Percentiles rank a stretch among this genome's conserved stretches.
These are phyloP conservation scores for Oligia latruncula DNA, from an alignment of 2,888 invertebrate species.

Conservation along the genomic window DNA sequence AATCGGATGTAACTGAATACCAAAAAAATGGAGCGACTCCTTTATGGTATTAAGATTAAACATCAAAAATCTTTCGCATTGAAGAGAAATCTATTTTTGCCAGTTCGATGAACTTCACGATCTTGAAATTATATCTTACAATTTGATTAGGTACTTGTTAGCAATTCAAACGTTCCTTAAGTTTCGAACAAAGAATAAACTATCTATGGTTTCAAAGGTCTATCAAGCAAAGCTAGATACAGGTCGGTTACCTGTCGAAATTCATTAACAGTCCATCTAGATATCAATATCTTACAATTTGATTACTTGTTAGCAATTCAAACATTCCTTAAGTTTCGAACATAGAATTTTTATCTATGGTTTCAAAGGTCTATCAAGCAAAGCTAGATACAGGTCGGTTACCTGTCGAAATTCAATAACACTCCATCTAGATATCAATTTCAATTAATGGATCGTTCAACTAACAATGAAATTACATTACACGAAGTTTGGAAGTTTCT, in stretches of 20 bases:
- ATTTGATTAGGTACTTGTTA: neutral
- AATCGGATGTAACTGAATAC: no score
- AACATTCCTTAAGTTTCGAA: neutral
- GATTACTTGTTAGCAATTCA: no score
- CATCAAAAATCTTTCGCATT: neutral
- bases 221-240: neutral
- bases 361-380: neutral
- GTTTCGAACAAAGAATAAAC: neutral
- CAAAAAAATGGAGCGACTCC: no score
- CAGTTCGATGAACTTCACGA: neutral
- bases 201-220: neutral
- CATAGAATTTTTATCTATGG: no score
- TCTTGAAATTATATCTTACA: no score
- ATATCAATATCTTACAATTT: conserved; percentile 17
- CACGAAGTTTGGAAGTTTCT: conserved; percentile 26
- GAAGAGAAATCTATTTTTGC: neutral
- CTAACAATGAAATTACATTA: conserved; percentile 39
- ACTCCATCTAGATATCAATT: conserved; percentile 32
- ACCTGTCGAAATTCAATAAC: conserved; percentile 32
- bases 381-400: neutral
- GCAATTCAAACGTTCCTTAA: neutral
- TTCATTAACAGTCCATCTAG: conserved; percentile 29
- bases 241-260: conserved; percentile 14
- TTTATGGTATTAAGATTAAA: no score
- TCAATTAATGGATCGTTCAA: conserved; percentile 40